Base-by-base conservation (phyloP, 2,888 invertebrate species). In the Lucinisca nassula region DNA sequence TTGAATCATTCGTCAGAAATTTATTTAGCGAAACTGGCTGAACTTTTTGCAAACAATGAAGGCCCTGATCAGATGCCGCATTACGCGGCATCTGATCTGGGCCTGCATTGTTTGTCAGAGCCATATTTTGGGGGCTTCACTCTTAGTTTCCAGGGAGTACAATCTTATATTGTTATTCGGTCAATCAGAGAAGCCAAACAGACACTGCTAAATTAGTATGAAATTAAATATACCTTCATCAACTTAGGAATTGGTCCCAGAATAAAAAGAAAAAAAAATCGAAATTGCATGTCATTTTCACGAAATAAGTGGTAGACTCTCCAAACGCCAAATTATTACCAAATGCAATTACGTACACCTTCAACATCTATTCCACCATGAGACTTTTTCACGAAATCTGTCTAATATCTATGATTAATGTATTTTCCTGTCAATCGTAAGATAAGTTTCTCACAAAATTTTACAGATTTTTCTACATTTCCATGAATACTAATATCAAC, bases 401-500 rank as follows among this genome's bases (percentile, higher is more conserved):
- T 67, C 67, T 30, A 67, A 67, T 35, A 67, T 67, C 67, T 67
- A 67, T 67, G 67, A 67, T 67, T 32, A 35, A 67, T 67, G 67
- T 35, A 67, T 35, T 32, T 67, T 32, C 67, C 17, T 67, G 67
- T 67, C 67, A 67, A 67, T 67, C 67, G 8, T 35, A 1, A 67
- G 67, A 67, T 67, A 67, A 67, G 67, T 67, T 67, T 67, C 67
- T 67, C 35, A 67, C 67, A 67, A 67, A 67, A 67, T 67, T 67
- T 67, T 35, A 67, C 67, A 67, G 35, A 35, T 67, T 67, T 67
- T 67, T 67, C 67, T 35, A 8, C 21, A 35, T 32, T 67, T 67
- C 67, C 67, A 67, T 67, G 67, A 67, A 67, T 67, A 67, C 35
- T 67, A 67, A 67, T 67, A 67, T 30, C 12, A 21, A 35, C 35